These are phyloP conservation scores for Ptycholaimellus sp. DNA, from an alignment of 2,888 invertebrate genomes.

Conservation along the genomic window DNA sequence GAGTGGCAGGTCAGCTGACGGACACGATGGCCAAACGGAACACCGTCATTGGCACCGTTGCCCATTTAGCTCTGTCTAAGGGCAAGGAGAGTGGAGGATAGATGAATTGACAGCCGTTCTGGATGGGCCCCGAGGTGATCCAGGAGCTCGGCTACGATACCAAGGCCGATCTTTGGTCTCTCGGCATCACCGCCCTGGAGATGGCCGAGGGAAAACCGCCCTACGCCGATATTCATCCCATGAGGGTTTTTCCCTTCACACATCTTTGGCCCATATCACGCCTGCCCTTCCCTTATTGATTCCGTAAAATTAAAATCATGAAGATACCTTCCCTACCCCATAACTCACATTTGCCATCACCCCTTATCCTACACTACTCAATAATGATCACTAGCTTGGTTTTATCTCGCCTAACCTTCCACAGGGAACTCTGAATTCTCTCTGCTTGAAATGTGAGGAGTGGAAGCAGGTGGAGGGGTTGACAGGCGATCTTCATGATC, in stretches of 20 bases:
- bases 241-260: constrained; percentile 27
- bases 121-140: constrained; percentile 64
- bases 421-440: neutral
- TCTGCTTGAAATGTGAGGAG: neutral
- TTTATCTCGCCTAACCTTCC: too few species aligned
- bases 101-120: too few species aligned
- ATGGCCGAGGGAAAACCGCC: constrained; percentile 94
- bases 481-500: constrained; percentile 86
- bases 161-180: constrained; percentile 93
- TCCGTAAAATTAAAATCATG: too few species aligned
- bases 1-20: constrained; percentile 94
- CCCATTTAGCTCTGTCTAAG: too few species aligned
- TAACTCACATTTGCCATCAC: too few species aligned
- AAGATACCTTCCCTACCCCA: too few species aligned
- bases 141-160: constrained; percentile 99
- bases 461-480: neutral
- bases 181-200: constrained; percentile 76
- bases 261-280: neutral
- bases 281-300: neutral
- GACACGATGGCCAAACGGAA: constrained; percentile 93
- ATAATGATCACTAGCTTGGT: neutral
- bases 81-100: too few species aligned
- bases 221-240: constrained; percentile 58
- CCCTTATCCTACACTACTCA: too few species aligned
- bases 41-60: constrained; percentile 80